Base-by-base conservation (phyloP, 2,113 vertebrate species). In the Paradoxurus hermaphroditus region DNA sequence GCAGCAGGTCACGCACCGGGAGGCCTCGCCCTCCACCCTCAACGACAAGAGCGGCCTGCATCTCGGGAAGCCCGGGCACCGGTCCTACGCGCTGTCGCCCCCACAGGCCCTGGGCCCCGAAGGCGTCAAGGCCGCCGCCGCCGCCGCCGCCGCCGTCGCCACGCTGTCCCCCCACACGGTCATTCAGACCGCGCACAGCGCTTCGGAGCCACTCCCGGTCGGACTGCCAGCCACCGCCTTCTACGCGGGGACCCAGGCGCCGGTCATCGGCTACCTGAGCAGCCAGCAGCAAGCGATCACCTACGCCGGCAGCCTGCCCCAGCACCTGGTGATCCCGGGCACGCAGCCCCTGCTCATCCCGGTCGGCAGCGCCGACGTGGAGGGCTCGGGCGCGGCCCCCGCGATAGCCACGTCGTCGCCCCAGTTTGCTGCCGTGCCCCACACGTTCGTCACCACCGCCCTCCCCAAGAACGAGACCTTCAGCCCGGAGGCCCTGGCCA, bases 301-400 rank as follows among this genome's bases (percentile, higher is more conserved):
- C 59, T 99, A 99, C 91, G 99, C 99, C 41, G 87, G 99, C 98
- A 98, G 98, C 98, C 99, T 99, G 92, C 99, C 99, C 1, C 99
- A 99, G 98, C 99, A 99, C 98, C 98, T 99, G 98, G 99, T 99
- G 97, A 99, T 99, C 98, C 99, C 99, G 0, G 99, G 99, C 91
- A 97, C 99, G 78, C 99, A 99, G 98, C 99, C 99, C 29, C 99
- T 99, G 97, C 99, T 99, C 97, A 99, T 99, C 96, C 99, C 99
- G 0, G 99, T 99, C 0, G 99, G 99, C 79, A 96, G 98, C 11
- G 78, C 99, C 0, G 99, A 99, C 13, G 97, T 99, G 4, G 99
- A 99, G 98, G 99, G 97, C 36, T 99, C 98, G 3, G 99, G 97
- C 46, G 98, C 99, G 86, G 94, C 99, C n/a, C 98, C 99, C 11